Evolutionary conservation across 2,888 invertebrate genomes (phyloP).

Genomic region (Rotaria socialis): DNA sequence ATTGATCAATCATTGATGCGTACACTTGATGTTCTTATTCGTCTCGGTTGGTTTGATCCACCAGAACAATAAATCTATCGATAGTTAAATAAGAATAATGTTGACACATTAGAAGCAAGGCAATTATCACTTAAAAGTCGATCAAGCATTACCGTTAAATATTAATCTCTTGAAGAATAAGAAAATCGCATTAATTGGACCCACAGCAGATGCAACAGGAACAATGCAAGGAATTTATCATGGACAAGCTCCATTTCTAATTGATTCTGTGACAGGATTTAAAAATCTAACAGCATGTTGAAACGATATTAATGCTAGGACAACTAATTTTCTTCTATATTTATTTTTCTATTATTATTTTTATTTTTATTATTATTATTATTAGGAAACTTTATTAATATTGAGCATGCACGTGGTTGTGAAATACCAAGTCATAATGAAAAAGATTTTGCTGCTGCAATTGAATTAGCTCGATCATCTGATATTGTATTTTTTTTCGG

Average conservation of each 20-base stretch:
- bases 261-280: neutral
- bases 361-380: no score
- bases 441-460: no score
- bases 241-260: neutral
- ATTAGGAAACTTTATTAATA: no score
- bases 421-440: no score
- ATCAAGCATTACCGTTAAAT: neutral
- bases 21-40: neutral
- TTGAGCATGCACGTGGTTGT: no score
- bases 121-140: neutral
- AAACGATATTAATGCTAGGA: no score
- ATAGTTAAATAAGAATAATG: neutral
- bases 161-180: neutral
- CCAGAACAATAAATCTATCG: neutral
- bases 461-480: no score
- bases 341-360: no score
- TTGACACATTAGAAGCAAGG: neutral
- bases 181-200: neutral
- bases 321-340: no score
- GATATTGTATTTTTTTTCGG: no score
- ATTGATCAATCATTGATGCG: neutral
- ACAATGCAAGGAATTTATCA: neutral
- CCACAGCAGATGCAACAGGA: neutral
- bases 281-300: neutral
- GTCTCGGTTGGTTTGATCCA: neutral